Evolutionary conservation across 2,797 vertebrate species (phyloP).

Genomic region (Cercopithecus hamlyni): DNA sequence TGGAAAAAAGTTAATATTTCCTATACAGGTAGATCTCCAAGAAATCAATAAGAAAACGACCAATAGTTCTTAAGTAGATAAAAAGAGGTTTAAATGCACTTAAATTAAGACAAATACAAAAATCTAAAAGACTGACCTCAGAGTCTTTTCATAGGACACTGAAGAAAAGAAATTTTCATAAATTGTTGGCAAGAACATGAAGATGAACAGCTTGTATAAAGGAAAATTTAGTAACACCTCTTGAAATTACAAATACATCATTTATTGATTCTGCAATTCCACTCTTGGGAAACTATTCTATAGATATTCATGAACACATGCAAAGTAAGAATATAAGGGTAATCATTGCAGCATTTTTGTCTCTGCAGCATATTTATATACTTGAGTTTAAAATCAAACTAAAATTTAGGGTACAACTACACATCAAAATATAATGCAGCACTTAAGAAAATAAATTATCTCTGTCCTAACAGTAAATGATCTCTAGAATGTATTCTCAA

Average conservation of each 20-base stretch:
- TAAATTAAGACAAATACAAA: background rate
- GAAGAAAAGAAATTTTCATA: background rate
- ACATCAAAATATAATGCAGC: background rate
- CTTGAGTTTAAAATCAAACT: background rate
- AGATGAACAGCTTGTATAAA: background rate
- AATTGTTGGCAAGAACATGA: background rate
- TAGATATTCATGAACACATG: background rate
- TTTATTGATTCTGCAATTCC: background rate
- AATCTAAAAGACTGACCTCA: background rate
- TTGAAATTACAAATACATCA: background rate
- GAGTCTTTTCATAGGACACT: background rate
- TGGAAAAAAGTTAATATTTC: background rate
- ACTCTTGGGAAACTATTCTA: background rate
- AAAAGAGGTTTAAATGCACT: background rate
- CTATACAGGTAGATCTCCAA: background rate
- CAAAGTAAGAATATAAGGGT: background rate
- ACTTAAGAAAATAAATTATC: background rate
- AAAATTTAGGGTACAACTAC: background rate
- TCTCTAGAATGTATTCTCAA: background rate
- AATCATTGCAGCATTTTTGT: background rate
- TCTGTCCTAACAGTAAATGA: background rate
- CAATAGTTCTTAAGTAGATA: background rate
- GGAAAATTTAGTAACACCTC: background rate
- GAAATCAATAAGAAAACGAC: background rate
- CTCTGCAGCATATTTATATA: background rate